Evolutionary conservation across 2,888 invertebrate genomes (phyloP).

Genomic region (Nephrotoma appendiculata): DNA sequence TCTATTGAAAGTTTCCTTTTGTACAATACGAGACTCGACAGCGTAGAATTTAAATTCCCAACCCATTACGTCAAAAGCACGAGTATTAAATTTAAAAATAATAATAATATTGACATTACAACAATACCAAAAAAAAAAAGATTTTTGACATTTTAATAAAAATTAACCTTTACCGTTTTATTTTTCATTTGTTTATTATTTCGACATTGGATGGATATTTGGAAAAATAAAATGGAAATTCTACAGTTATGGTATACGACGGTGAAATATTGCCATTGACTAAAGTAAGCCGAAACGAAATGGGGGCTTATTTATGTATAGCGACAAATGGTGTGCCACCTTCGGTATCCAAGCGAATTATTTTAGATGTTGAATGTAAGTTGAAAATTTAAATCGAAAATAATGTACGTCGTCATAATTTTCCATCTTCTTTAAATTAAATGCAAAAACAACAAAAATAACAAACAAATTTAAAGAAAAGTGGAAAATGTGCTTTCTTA

Average conservation of each 20-base stretch:
- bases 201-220: neutral
- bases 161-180: neutral
- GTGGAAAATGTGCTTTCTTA: neutral
- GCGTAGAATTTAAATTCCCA: neutral
- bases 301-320: slow-evolving; percentile 34
- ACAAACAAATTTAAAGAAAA: neutral
- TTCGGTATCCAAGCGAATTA: slow-evolving; percentile 82
- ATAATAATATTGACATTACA: neutral
- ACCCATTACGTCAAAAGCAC: neutral
- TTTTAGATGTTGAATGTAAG: slow-evolving; percentile 83
- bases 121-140: neutral
- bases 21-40: no score
- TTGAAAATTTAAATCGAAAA: slow-evolving; percentile 16
- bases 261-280: slow-evolving; percentile 74
- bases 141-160: neutral
- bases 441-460: neutral
- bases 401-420: slow-evolving; percentile 10
- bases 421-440: neutral
- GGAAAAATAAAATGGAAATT: neutral
- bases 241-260: slow-evolving; percentile 64
- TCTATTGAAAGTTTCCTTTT: no score
- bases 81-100: no score
- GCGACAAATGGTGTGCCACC: slow-evolving; percentile 73
- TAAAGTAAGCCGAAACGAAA: slow-evolving; percentile 72
- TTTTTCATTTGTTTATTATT: neutral